Evolutionary conservation across 2,113 vertebrate species (phyloP), one percentile per base, ranked within the genome.

Genomic region (Corythoichthys intestinalis): DNA sequence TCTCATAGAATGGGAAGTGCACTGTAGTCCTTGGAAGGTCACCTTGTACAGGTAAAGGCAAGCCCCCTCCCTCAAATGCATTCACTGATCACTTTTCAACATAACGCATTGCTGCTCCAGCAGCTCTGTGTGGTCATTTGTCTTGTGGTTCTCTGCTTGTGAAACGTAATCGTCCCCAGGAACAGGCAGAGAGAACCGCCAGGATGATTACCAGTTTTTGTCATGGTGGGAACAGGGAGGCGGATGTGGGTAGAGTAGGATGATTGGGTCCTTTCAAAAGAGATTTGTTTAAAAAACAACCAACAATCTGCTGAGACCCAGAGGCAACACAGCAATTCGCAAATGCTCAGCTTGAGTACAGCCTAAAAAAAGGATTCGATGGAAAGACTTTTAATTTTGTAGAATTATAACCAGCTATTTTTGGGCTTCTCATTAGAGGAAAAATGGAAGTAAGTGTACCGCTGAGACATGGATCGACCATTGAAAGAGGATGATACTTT

Each of bases 191-290:
- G 47, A 72, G 73, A 72, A 64, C 41, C 53, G 69, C 17, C 41
- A 10, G 59, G 59, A 64, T 75, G 82, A 88, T 89, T 88, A 88
- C 79, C 59, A 44, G 68, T 64, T 78, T 82, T 87, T 88, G 70
- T 84, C 76, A 56, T 65, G 67, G 72, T 57, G 65, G 73, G 62
- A 83, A 70, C 12, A 44, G 74, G 67, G 37, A 76, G 78, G 82
- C 9, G 58, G 72, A 65, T 79, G 78, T 65, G 44, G 71, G 78
- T n/a, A 81, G 77, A 79, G 28, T 66, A 53, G 57, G 65, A 80
- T 79, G 78, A 89, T 86, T 81, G 75, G 77, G 74, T 84, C 69
- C 85, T 84, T 83, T 87, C 84, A 72, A 71, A 77, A 79, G 66
- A 69, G 77, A 86, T 89, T 85, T 78, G 53, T 82, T 83, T 86